Percentiles rank a stretch among this genome's conserved stretches.
Conservation (phyloP, 2,113 vertebrate genomes). For the Calonectris borealis region DNA sequence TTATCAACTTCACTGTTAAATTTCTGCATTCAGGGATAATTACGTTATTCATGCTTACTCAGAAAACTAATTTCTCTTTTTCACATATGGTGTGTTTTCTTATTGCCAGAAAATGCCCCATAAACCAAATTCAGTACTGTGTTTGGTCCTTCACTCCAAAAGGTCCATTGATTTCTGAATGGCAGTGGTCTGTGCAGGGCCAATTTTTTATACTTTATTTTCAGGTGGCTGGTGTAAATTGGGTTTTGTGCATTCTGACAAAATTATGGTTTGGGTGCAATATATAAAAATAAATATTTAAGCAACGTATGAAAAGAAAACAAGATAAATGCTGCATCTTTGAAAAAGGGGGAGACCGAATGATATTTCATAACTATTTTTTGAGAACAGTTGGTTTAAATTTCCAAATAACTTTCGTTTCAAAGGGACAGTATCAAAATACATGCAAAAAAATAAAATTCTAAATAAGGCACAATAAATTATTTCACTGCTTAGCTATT, state of each 20-base stretch:
- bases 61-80: not conserved
- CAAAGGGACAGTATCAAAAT: conserved; percentile 77
- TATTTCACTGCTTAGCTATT: conserved; percentile 81
- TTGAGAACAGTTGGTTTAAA: conserved; percentile 79
- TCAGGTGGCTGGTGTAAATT: not conserved
- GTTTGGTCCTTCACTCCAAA: not conserved
- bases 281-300: not conserved
- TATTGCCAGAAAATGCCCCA: not conserved
- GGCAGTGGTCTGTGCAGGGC: not conserved
- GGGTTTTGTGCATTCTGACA: not conserved
- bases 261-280: not conserved
- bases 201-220: not conserved
- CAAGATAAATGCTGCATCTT: not conserved
- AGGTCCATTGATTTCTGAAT: not conserved
- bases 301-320: not conserved
- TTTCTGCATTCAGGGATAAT: not conserved
- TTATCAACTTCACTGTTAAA: not conserved
- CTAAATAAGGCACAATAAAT: conserved; percentile 82
- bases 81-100: not conserved
- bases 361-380: conserved; percentile 63
- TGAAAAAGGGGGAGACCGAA: conserved; percentile 40
- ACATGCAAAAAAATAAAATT: conserved; percentile 79
- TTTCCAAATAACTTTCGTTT: conserved; percentile 75
- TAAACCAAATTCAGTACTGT: not conserved
- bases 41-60: not conserved